Base-by-base conservation (phyloP, 2,113 vertebrate species). In the Apodemus sylvaticus region DNA sequence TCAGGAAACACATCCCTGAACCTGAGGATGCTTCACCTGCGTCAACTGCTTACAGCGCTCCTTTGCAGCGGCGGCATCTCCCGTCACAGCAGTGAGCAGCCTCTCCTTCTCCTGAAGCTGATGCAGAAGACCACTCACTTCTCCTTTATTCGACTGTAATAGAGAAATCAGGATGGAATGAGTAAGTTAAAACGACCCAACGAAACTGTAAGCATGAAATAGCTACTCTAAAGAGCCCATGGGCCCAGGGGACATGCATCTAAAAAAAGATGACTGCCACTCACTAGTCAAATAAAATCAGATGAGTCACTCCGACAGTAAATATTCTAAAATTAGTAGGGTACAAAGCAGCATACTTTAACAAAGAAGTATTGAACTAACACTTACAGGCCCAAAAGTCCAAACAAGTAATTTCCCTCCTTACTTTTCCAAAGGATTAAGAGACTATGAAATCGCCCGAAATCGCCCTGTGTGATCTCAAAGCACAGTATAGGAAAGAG, bases 21-120 rank as follows among this genome's bases (percentile, higher is more conserved):
- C 20, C 79, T 17, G 62, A 95, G 6, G 62, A 48, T 5, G 0
- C 81, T n/a, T 97, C 98, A 99, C 99, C 99, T 99, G 99, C 77
- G 98, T 99, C 93, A 99, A 98, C 98, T 99, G 99, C 96, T 99
- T 99, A 98, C 99, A 99, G 98, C 99, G 99, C 96, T 99, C 99
- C 98, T 99, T 99, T 73, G 99, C 97, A 17, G 99, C 98, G 10
- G 99, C 98, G 55, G 99, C 98, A 92, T 99, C 99, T 97, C 99
- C 99, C 98, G 99, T 99, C 93, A 99, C 68, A 0, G 98, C 99
- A 74, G 97, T 97, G 0, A 99, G 98, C 90, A 99, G 98, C 9
- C 99, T 99, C 88, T 99, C 99, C 95, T 99, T 99, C 95, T 99
- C 99, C 97, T 99, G 99, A 39, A 99, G 98, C 96, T 99, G 99